Base-by-base conservation (phyloP, 2,888 invertebrate species). In the Drepana falcataria region DNA sequence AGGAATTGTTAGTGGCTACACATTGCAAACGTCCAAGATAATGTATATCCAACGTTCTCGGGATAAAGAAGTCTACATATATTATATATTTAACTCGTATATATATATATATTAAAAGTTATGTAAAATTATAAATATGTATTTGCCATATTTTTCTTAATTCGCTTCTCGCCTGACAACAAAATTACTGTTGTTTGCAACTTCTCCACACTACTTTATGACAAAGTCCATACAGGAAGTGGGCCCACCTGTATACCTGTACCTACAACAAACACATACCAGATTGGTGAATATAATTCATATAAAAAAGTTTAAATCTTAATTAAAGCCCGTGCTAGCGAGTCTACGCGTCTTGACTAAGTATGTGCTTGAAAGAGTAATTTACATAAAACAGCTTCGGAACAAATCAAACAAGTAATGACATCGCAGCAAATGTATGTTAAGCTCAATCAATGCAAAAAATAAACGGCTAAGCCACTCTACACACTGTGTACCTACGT, bases 361-460 rank as follows among this genome's bases (percentile, higher is more conserved):
- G 9, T 44, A 9, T 44, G 44, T 44, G 3, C 44, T 44, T 44
- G 9, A 44, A 44, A 44, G 44, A 44, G 44, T 44, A 44, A 44
- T 44, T 44, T 44, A 48, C 35, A 48, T 48, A 35, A 35, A 35
- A 6, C 9, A 35, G 9, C 34, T 35, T 6, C 21, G 6, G 7
- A 35, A 9, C 3, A 35, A 49, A 37, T 37, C 37, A 35, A 21
- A 48, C 35, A 35, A 49, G 35, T 48, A 49, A 41, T 49, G 21
- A 49, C 48, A 51, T 35, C 33, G 33, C 40, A 52, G 54, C 65
- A 59, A 66, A 64, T 59, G 63, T 59, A 63, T 59, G 69, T 66
- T 67, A 63, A 59, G 63, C 59, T 60, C 60, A 73, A 69, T 72
- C 64, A 64, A 69, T 65, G 69, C 69, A 76, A 74, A 75, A 75